Base-by-base conservation (phyloP, 2,888 invertebrate genomes). In the Drosophila pseudotalamancana region DNA sequence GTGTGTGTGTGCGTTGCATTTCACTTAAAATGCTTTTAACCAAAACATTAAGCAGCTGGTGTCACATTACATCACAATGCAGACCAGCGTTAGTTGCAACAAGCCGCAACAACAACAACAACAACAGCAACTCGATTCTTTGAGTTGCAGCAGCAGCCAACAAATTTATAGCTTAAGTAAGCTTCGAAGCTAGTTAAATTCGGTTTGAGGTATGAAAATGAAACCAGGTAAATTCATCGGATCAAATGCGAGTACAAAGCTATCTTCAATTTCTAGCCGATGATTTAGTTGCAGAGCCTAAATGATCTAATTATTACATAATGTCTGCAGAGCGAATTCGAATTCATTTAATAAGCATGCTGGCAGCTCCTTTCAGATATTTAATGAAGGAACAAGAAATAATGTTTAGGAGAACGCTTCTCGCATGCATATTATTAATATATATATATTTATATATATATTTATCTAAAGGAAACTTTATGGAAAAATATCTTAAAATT, bases 21-120 rank as follows among this genome's bases (percentile, higher is more conserved):
- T 86, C 80, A 82, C 81, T 86, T 82, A 86, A 86, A 82, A 82
- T 77, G 81, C 81, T 82, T 82, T 82, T 86, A 82, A 86, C 86
- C 81, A 86, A 86, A 86, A 86, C 86, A 86, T 83, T 86, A 86
- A 86, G 80, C 81, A 82, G 81, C 81, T 86, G 81, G 86, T 86
- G 86, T 83, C 83, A 85, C 80, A 82, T 82, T 81, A 85, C 79
- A 77, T 82, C 85, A 85, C 66, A 63, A 54, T 59, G 60, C 48
- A 68, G 61, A 66, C 61, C 61, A 51, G 65, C 57, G 59, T 63
- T 70, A 61, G 65, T 45, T 51, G 54, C 32, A 56, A 72, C 51
- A 53, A 46, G 63, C 59, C 61, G 37, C 57, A 61, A 31, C 51
- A 48, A 27, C 54, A 66, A 29, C 39, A 59, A 23, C 21, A 49